Percentiles rank a stretch among this genome's conserved stretches.
These are phyloP conservation scores for Bubo bubo DNA, from an alignment of 2,113 vertebrate genomes.

Conservation along the genomic window DNA sequence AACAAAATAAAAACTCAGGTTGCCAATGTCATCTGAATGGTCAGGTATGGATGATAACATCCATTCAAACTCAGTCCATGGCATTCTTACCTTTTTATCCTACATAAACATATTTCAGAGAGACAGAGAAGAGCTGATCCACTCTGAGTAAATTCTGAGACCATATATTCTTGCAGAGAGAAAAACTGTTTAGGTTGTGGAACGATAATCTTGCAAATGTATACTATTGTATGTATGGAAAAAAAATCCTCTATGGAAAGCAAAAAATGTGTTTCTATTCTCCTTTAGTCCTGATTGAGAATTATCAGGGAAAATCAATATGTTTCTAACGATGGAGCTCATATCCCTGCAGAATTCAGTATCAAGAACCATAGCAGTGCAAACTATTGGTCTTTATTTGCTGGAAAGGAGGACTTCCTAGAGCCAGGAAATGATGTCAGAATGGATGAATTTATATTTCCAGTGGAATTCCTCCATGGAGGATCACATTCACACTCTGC, in stretches of 20 bases:
- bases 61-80: not conserved
- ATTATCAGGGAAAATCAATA: not conserved
- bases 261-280: not conserved
- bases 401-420: not conserved
- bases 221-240: too few relatives aligned
- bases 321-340: not conserved
- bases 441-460: not conserved
- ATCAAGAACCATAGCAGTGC: not conserved
- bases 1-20: not conserved
- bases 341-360: not conserved
- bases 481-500: accelerated
- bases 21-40: not conserved
- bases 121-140: not conserved
- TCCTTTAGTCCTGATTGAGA: not conserved
- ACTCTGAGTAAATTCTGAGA: not conserved
- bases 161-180: not conserved
- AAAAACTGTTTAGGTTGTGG: not conserved
- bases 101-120: not conserved
- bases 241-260: not conserved
- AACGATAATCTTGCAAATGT: not conserved
- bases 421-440: not conserved
- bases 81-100: not conserved
- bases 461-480: accelerated
- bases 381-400: not conserved
- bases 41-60: not conserved